Evolutionary conservation across 2,888 invertebrate genomes (phyloP).

Genomic region (Drosophila subquinaria): DNA sequence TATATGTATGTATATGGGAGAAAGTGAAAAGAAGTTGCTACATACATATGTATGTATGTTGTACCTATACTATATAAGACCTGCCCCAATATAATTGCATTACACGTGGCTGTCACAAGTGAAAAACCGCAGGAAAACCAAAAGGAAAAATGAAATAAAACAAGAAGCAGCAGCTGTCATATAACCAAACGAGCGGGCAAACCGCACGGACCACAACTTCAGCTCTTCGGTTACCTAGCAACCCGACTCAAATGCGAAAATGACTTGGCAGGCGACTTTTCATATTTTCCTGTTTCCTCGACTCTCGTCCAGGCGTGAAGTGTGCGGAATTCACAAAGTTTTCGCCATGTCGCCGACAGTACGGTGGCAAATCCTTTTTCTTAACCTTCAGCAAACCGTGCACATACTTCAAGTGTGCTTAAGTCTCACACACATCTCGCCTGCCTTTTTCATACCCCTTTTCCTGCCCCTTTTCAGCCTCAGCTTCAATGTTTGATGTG

Average conservation of each 20-base stretch:
- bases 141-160: slow-evolving; percentile 10
- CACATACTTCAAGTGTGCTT: slow-evolving; percentile 77
- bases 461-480: slow-evolving; percentile 1
- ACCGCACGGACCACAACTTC: slow-evolving; percentile 49
- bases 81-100: slow-evolving; percentile 79
- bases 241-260: slow-evolving; percentile 63
- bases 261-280: slow-evolving; percentile 71
- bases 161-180: slow-evolving; percentile 45
- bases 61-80: slow-evolving; percentile 41
- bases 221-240: slow-evolving; percentile 25
- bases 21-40: slow-evolving; percentile 53
- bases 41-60: slow-evolving; percentile 5
- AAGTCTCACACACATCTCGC: slow-evolving; percentile 26
- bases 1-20: slow-evolving; percentile 11
- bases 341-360: slow-evolving; percentile 36
- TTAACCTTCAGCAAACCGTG: slow-evolving; percentile 66
- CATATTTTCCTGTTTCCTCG: slow-evolving; percentile 61
- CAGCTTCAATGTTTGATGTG: slow-evolving; percentile 68
- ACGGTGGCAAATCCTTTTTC: slow-evolving; percentile 74
- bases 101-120: slow-evolving; percentile 72
- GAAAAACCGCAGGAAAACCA: slow-evolving; percentile 43
- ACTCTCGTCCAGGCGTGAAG: slow-evolving; percentile 18
- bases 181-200: not conserved
- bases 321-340: slow-evolving; percentile 22
- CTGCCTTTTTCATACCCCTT: not conserved